Conservation (phyloP, 2,113 vertebrate species). For the Neopipo cinnamomea region DNA sequence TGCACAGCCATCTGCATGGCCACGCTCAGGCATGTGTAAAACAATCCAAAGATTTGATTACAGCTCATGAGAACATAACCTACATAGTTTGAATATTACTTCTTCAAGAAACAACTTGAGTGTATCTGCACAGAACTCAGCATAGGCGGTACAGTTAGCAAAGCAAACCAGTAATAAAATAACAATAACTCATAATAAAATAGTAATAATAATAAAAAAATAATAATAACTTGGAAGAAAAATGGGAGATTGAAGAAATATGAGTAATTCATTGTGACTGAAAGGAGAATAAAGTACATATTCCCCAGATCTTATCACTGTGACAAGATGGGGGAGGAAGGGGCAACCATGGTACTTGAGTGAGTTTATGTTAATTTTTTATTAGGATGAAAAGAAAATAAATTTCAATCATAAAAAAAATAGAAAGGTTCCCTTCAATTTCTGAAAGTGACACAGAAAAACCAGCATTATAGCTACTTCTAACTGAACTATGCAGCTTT, state of each 20-base stretch:
- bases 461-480: not conserved
- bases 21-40: not conserved
- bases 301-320: not conserved
- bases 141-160: rapidly evolving
- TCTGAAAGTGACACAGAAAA: not conserved
- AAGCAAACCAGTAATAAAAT: not conserved
- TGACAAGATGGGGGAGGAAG: not conserved
- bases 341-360: not conserved
- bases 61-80: not conserved
- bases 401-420: not conserved
- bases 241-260: not conserved
- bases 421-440: not conserved
- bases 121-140: not conserved
- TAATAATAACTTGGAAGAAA: not conserved
- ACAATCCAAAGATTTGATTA: not conserved
- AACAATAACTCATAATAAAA: not conserved
- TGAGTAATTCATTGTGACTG: not conserved
- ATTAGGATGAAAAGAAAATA: not conserved
- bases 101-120: not conserved
- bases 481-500: not conserved
- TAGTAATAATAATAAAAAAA: not conserved
- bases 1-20: not conserved
- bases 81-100: not conserved
- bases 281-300: not conserved
- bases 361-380: not conserved